Conservation (phyloP, 2,888 invertebrate species). For the Tolmerus cingulatus region DNA sequence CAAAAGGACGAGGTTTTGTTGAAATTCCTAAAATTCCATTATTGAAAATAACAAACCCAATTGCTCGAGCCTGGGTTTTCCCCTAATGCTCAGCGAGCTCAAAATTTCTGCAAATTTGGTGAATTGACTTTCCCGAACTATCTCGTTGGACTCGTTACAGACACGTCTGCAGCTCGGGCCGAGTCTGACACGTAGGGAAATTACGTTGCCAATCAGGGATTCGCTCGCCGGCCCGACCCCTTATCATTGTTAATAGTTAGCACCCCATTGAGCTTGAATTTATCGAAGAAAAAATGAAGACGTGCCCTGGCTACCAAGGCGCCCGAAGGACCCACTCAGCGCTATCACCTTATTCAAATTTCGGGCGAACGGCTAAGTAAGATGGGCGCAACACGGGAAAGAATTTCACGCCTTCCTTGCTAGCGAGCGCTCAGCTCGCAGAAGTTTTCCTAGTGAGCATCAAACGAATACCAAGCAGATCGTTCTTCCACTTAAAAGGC, state of each 20-base stretch:
- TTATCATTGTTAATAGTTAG: slow-evolving; percentile 34
- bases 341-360: slow-evolving; percentile 26
- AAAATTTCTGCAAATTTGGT: neutral
- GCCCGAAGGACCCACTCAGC: neutral
- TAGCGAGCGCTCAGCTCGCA: neutral
- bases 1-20: neutral
- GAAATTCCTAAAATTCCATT: neutral
- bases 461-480: neutral
- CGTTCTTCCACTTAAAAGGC: neutral
- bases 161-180: neutral
- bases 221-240: neutral
- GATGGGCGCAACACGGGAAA: neutral
- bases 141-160: neutral
- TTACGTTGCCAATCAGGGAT: slow-evolving; percentile 14
- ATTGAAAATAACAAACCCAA: neutral
- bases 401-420: neutral
- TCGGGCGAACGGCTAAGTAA: neutral
- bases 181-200: slow-evolving; percentile 2
- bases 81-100: neutral
- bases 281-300: slow-evolving; percentile 17
- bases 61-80: neutral
- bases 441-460: neutral
- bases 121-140: neutral
- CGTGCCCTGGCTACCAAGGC: slow-evolving; percentile 8
- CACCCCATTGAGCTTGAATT: slow-evolving; percentile 31